A percentile compares a stretch with the other conserved stretches of the same genome.
Conservation (phyloP, 2,113 vertebrate genomes). For the Tragelaphus strepsiceros region DNA sequence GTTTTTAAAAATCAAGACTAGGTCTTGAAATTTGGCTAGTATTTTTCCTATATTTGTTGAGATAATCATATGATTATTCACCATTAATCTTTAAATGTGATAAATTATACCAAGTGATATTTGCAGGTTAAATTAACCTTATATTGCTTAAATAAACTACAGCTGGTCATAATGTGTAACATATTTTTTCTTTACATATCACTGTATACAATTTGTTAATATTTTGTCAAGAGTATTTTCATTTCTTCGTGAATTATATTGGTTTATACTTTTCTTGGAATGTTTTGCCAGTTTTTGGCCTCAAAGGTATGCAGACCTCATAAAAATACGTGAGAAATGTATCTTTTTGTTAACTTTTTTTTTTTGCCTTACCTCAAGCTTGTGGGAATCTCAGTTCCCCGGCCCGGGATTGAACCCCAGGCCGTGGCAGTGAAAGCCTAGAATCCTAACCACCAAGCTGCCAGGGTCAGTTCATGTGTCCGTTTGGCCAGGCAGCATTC, state of each 20-base stretch:
- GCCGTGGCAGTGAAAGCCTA: neutral
- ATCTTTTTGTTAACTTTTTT: neutral
- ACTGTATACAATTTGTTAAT: neutral
- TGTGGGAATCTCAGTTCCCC: neutral
- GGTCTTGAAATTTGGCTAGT: neutral
- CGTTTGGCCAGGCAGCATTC: neutral
- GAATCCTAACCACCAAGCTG: neutral
- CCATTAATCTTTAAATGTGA: neutral
- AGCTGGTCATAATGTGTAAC: neutral
- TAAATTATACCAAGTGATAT: neutral
- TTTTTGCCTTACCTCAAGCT: neutral
- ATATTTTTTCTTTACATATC: neutral
- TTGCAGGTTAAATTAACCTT: neutral
- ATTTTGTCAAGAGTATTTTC: neutral
- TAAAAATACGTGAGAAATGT: neutral
- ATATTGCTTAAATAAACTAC: neutral
- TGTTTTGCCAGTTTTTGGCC: neutral
- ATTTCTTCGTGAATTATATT: neutral
- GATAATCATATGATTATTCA: neutral
- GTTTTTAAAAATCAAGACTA: neutral
- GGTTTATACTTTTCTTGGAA: neutral
- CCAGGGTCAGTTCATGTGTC: neutral
- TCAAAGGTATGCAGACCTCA: neutral
- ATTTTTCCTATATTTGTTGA: neutral
- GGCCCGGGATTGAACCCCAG: neutral